phyloP scores from a whole-genome alignment of 2,113 vertebrate genomes.

The Vireo altiloquus region DNA sequence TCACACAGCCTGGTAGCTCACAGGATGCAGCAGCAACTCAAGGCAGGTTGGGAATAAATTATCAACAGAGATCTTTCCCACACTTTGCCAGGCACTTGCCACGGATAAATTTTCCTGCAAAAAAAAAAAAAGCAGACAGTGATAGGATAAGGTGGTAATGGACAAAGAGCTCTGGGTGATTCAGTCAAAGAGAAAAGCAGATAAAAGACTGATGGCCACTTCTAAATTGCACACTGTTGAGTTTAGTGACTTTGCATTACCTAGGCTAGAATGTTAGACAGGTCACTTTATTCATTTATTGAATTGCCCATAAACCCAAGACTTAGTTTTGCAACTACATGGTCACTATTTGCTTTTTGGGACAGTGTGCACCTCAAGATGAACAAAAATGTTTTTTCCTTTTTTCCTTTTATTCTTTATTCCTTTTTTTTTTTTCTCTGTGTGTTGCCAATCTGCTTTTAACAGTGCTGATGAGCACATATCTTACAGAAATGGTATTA shows the following conservation, averaged over 20 bases:
- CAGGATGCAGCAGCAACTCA: background rate
- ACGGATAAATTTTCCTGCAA: background rate
- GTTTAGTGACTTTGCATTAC: background rate
- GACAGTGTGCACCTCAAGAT: background rate
- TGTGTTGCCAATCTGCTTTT: background rate
- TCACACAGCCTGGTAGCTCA: background rate
- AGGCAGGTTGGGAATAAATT: background rate
- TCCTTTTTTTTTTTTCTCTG: rapidly evolving
- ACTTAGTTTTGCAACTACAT: background rate
- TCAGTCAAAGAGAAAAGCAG: background rate
- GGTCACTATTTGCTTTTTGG: background rate
- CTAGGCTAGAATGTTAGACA: background rate
- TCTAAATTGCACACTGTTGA: background rate
- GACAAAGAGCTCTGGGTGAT: background rate
- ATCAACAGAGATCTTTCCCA: background rate
- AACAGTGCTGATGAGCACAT: background rate
- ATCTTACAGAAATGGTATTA: background rate
- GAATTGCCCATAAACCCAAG: background rate
- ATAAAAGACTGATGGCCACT: background rate
- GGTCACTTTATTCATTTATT: background rate
- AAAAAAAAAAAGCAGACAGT: background rate
- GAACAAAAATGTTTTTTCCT: background rate
- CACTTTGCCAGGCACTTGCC: background rate
- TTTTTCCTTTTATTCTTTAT: too few relatives aligned
- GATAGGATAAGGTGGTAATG: background rate